A percentile compares a stretch with the other conserved stretches of the same genome.
Conservation (phyloP, 2,113 vertebrate genomes). For the Mugil cephalus region DNA sequence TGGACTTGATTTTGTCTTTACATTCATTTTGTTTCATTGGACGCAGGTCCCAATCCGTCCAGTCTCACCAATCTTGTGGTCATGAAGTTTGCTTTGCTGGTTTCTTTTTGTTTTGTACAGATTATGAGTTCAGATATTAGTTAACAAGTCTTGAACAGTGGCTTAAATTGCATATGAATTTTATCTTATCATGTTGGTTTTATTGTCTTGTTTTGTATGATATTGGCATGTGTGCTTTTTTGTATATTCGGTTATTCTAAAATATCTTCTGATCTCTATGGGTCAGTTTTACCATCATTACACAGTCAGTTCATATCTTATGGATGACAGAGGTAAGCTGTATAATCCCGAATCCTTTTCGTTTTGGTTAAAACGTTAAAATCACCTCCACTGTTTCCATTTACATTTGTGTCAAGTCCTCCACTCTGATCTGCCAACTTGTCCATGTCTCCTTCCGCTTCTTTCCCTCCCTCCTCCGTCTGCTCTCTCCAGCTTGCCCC, state of each 20-base stretch:
- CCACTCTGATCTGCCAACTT: neutral
- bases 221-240: neutral
- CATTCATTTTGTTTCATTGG: neutral
- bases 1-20: neutral
- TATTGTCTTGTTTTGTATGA: too few species aligned
- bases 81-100: too few species aligned
- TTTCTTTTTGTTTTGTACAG: too few species aligned
- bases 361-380: neutral
- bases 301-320: slow-evolving; percentile 40
- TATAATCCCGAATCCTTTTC: neutral
- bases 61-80: too few species aligned
- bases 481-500: slow-evolving; percentile 83
- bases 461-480: neutral
- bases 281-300: slow-evolving; percentile 31
- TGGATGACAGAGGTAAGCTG: slow-evolving; percentile 53
- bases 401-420: neutral
- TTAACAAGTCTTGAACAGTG: too few species aligned
- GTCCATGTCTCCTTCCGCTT: neutral
- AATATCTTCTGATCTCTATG: slow-evolving; percentile 3
- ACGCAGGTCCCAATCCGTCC: too few species aligned
- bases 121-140: too few species aligned
- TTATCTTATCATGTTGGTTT: too few species aligned
- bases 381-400: neutral
- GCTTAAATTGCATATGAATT: too few species aligned
- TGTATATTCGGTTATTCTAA: neutral